These are phyloP conservation scores for Phaedon cochleariae DNA, from an alignment of 2,888 invertebrate genomes.

Conservation along the genomic window DNA sequence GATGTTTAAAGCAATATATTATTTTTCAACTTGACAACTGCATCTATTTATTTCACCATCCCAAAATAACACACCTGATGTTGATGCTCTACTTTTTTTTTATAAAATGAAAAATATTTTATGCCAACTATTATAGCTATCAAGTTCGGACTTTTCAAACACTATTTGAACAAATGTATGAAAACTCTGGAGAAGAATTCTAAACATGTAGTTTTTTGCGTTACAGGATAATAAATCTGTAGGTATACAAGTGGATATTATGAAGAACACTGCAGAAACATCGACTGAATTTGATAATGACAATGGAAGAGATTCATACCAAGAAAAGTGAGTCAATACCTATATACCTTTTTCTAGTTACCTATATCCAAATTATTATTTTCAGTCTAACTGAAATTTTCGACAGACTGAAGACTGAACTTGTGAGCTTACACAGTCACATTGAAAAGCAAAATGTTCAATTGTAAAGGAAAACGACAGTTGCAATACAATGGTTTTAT, in stretches of 20 bases:
- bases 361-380: slow-evolving; percentile 25
- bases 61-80: neutral
- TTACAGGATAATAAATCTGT: slow-evolving; percentile 52
- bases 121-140: too few species aligned
- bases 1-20: slow-evolving; percentile 5
- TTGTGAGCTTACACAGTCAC: slow-evolving; percentile 57
- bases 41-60: neutral
- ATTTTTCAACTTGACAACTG: neutral
- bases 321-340: slow-evolving; percentile 48
- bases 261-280: slow-evolving; percentile 48
- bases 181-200: too few species aligned
- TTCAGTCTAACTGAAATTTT: slow-evolving; percentile 58
- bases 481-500: slow-evolving; percentile 2
- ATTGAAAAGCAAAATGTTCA: slow-evolving; percentile 51
- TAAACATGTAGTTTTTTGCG: too few species aligned
- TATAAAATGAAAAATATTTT: too few species aligned
- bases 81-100: too few species aligned
- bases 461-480: slow-evolving; percentile 29
- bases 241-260: slow-evolving; percentile 51
- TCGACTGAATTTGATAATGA: slow-evolving; percentile 45
- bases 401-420: slow-evolving; percentile 57
- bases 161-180: too few species aligned
- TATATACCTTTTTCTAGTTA: neutral
- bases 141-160: too few species aligned
- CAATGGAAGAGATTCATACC: slow-evolving; percentile 38